Conservation (phyloP, 30 jellyfish, hydroid and myxozoan species). For the Hydractinia echinata region DNA sequence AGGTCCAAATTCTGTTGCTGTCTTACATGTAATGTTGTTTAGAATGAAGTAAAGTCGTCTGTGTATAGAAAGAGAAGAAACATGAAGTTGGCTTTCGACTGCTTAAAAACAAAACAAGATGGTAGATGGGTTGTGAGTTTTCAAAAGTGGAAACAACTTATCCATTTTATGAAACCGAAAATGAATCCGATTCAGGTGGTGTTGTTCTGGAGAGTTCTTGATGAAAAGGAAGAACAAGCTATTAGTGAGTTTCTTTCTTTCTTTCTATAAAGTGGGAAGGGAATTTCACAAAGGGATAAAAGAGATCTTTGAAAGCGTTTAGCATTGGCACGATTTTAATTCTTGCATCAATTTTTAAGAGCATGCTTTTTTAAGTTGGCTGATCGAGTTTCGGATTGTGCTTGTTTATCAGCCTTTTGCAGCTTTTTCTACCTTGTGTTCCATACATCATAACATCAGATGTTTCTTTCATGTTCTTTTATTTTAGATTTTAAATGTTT, state of each 20-base stretch:
- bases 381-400: too few relatives aligned
- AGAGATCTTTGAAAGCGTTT: too few relatives aligned
- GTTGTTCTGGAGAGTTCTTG: constrained; percentile 92
- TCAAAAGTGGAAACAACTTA: constrained; percentile 85
- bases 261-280: too few relatives aligned
- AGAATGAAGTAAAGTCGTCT: constrained; percentile 93
- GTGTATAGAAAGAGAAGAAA: constrained; percentile 93
- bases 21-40: not conserved
- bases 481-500: constrained; percentile 61
- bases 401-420: too few relatives aligned
- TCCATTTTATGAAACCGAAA: constrained; percentile 82
- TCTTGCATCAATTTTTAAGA: too few relatives aligned
- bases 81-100: constrained; percentile 86
- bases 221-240: constrained; percentile 45
- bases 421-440: too few relatives aligned
- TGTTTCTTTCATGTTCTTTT: not conserved
- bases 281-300: too few relatives aligned
- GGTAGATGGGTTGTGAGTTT: constrained; percentile 74
- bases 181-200: constrained; percentile 88
- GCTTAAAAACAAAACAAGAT: constrained; percentile 48
- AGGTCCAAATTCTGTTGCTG: too few relatives aligned
- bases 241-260: constrained; percentile 39
- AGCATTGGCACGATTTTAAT: too few relatives aligned
- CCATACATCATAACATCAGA: too few relatives aligned
- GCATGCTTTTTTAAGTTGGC: too few relatives aligned